phyloP scores from a whole-genome alignment of 1,140 invertebrate genomes.

The Cyclargus thomasi region DNA sequence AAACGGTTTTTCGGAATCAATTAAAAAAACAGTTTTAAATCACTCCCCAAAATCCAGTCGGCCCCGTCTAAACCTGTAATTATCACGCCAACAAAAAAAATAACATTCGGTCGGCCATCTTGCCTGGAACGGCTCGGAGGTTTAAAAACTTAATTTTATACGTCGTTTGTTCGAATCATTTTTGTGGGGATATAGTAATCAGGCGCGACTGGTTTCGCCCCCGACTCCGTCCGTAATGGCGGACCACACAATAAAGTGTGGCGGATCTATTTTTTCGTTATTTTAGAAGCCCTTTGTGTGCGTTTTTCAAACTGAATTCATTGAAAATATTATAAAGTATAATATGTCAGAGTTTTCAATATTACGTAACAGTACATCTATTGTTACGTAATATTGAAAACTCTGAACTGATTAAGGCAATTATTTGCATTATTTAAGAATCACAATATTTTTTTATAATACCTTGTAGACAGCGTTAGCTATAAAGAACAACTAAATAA shows the following conservation, averaged over 20 bases:
- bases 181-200: constrained; percentile 38
- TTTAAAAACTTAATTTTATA: constrained; percentile 56
- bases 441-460: too few species aligned
- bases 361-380: too few species aligned
- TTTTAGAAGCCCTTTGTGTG: not conserved
- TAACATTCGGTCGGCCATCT: constrained; percentile 37
- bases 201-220: constrained; percentile 25
- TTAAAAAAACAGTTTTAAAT: constrained; percentile 28
- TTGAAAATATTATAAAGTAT: too few species aligned
- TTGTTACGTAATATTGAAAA: too few species aligned
- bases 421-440: too few species aligned
- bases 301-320: too few species aligned
- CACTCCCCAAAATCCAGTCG: constrained; percentile 28
- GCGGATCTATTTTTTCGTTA: constrained; percentile 18
- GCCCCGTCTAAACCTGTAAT: constrained; percentile 36
- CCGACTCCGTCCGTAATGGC: constrained; percentile 22
- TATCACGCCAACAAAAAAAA: constrained; percentile 38
- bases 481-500: too few species aligned
- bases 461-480: too few species aligned
- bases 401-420: too few species aligned
- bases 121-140: constrained; percentile 28
- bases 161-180: constrained; percentile 41
- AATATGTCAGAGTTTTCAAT: too few species aligned
- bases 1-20: constrained; percentile 25
- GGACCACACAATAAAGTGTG: too few species aligned